Base-by-base conservation (phyloP, 2,113 vertebrate species). In the Aviceda subcristata region DNA sequence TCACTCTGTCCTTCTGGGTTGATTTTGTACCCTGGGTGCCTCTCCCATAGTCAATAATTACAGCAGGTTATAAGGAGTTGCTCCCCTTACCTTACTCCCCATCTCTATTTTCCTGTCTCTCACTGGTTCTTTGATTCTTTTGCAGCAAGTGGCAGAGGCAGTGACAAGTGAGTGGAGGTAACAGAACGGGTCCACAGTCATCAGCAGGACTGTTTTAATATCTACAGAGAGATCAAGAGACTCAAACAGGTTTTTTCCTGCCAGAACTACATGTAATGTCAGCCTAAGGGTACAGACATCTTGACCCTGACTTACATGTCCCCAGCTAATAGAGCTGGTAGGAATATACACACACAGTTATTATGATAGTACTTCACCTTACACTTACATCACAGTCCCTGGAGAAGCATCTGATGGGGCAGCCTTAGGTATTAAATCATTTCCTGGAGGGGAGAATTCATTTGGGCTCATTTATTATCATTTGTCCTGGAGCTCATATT, bases 361-460 rank as follows among this genome's bases (percentile, higher is more conserved):
- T 50, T 93, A 57, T 27, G 36, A 92, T 93, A 96, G 75, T 83
- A 66, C 96, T 90, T 97, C 92, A 96, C 87, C 89, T 96, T 79
- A 95, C 92, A 92, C 96, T 97, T 97, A 95, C 96, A 84, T 96
- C 90, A 96, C 67, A 74, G 87, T 94, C 94, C 86, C 94, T 6
- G 3, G 90, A 95, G 96, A 94, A 92, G 76, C 21, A 6, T 74
- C 67, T 73, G 75, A 80, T 71, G 32, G 74, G 67, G 88, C 62
- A 88, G 90, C 32, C 68, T 83, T 82, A 83, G 6, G 4, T 90
- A 77, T 92, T 93, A 90, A 92, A 93, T 93, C 15, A 93, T 88
- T 94, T 96, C 74, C 92, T 94, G 90, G 56, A 96, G 82, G 77
- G 48, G n/a, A 90, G 72, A 79, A 93, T 83, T 96, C n/a, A 36